phyloP scores from a whole-genome alignment of 2,113 vertebrate species.

The Geococcyx californianus region DNA sequence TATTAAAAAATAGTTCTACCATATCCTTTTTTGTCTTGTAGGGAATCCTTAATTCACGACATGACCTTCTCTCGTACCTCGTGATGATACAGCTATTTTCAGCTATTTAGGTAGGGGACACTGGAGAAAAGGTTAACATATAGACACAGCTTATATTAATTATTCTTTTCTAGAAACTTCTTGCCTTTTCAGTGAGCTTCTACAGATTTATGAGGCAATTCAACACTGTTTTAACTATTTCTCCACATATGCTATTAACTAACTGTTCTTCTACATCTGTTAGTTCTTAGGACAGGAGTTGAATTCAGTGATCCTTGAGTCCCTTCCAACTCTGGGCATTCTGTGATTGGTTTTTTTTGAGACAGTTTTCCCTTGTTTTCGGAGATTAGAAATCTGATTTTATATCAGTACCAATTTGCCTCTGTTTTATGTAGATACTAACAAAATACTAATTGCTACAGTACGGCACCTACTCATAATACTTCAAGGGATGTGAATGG shows the following conservation, averaged over 20 bases:
- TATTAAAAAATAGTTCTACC: neutral
- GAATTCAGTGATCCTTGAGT: too few relatives aligned
- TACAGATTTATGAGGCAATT: neutral
- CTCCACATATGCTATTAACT: neutral
- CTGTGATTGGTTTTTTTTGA: neutral
- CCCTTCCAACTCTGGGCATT: too few relatives aligned
- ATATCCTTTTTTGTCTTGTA: neutral
- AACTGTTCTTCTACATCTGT: too few relatives aligned
- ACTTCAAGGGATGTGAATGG: neutral
- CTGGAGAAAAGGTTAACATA: neutral
- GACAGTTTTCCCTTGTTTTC: neutral
- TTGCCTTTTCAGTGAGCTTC: neutral
- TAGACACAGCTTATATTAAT: neutral
- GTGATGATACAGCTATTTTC: neutral
- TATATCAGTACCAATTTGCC: neutral
- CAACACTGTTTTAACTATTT: neutral
- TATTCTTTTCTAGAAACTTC: neutral
- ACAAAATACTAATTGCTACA: neutral
- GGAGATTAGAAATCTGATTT: neutral
- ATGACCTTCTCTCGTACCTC: neutral
- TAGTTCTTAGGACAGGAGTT: neutral
- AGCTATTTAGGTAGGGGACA: neutral
- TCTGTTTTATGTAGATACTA: neutral
- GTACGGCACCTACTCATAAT: neutral
- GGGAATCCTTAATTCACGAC: neutral